Percentiles rank a stretch among this genome's conserved stretches.
phyloP scores from a whole-genome alignment of 2,888 invertebrate species.

The Hirtodrosophila confusa region DNA sequence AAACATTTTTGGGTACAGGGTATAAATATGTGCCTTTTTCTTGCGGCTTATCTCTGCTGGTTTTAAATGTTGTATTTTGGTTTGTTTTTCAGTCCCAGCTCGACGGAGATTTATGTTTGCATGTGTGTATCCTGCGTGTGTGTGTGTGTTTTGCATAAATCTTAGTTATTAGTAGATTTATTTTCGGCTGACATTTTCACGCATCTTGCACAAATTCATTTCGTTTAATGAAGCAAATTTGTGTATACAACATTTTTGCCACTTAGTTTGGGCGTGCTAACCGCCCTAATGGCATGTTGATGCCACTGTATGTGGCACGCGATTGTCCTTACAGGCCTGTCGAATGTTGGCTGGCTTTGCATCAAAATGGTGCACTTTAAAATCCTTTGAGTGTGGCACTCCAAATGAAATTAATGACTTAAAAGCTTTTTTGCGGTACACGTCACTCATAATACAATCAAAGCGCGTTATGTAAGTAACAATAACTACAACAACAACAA shows the following conservation, averaged over 20 bases:
- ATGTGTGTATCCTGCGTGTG: not conserved
- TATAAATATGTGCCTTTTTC: constrained; percentile 8
- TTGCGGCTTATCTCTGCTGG: constrained; percentile 38
- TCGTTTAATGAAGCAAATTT: constrained; percentile 37
- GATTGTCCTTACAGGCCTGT: constrained; percentile 2
- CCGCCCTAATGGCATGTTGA: constrained; percentile 22
- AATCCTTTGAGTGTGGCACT: constrained; percentile 68
- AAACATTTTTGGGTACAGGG: no score
- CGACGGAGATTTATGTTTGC: constrained; percentile 7
- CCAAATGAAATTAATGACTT: constrained; percentile 78
- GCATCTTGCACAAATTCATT: constrained; percentile 60
- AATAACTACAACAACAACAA: constrained; percentile 38
- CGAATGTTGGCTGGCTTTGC: constrained; percentile 27
- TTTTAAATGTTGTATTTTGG: constrained; percentile 41
- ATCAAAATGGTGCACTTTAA: constrained; percentile 64
- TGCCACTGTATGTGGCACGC: constrained; percentile 9
- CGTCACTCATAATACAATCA: constrained; percentile 78
- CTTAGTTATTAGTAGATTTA: constrained; percentile 76
- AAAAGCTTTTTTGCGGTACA: constrained; percentile 82
- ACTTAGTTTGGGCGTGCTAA: constrained; percentile 6
- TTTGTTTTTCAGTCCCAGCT: constrained; percentile 14
- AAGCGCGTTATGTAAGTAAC: constrained; percentile 54
- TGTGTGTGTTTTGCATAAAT: constrained; percentile 57
- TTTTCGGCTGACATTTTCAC: constrained; percentile 67
- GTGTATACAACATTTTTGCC: not conserved